phyloP scores from a whole-genome alignment of 2,797 vertebrate genomes.

The Falco rusticolus region DNA sequence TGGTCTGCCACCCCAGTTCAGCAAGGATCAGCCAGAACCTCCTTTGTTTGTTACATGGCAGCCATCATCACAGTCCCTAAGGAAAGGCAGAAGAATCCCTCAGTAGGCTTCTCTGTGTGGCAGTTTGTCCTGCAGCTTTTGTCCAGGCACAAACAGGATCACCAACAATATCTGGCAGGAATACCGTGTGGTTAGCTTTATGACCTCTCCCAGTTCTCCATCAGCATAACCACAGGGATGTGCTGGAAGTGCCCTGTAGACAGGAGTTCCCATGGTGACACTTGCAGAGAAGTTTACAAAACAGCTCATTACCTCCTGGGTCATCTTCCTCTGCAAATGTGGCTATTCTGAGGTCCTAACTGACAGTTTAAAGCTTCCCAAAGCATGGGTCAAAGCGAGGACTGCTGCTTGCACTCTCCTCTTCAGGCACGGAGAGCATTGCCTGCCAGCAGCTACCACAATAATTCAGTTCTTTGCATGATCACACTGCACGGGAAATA shows the following conservation, averaged over 20 bases:
- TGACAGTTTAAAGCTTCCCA: background rate
- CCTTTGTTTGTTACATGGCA: background rate
- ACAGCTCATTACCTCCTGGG: slow-evolving; percentile 19
- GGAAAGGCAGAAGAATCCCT: slow-evolving; percentile 17
- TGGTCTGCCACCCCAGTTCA: background rate
- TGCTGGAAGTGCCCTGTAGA: background rate
- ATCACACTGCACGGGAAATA: background rate
- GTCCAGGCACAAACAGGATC: slow-evolving; percentile 17
- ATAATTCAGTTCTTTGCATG: background rate
- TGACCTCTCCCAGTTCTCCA: slow-evolving; percentile 25
- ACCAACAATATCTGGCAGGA: slow-evolving; percentile 50
- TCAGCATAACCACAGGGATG: slow-evolving; percentile 19
- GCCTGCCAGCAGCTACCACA: slow-evolving; percentile 15
- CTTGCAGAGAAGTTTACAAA: slow-evolving; percentile 38
- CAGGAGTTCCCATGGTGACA: slow-evolving; percentile 15
- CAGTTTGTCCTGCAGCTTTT: slow-evolving; percentile 40
- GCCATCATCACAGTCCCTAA: background rate
- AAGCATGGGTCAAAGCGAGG: background rate
- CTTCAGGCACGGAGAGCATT: background rate
- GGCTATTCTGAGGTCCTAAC: background rate
- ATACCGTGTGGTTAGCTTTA: background rate
- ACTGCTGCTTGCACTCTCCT: background rate
- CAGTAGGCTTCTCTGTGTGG: background rate
- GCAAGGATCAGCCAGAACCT: background rate
- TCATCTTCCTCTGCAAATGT: slow-evolving; percentile 2